These are phyloP conservation scores for Euphonia xanthogaster DNA, from an alignment of 2,797 vertebrate genomes.

Conservation along the genomic window DNA sequence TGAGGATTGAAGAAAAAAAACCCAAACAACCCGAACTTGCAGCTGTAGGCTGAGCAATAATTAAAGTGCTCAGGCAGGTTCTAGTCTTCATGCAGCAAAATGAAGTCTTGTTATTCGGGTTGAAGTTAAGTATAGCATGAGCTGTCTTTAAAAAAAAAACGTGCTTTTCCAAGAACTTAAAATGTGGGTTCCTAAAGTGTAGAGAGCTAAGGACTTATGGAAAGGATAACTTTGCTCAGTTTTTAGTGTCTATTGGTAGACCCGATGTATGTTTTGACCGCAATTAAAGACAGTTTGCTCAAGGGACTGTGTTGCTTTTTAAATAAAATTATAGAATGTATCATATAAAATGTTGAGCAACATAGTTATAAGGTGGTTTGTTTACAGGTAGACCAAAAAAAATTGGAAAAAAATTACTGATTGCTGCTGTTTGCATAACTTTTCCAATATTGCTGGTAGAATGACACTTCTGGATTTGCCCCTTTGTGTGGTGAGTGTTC, in stretches of 20 bases:
- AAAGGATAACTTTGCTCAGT: background rate
- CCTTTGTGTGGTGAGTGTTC: background rate
- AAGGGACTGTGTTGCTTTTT: background rate
- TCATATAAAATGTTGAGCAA: background rate
- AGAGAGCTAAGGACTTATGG: background rate
- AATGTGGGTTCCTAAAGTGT: background rate
- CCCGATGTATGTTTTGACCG: background rate
- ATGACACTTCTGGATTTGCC: background rate
- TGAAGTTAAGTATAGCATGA: background rate
- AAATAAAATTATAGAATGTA: background rate
- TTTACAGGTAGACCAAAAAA: background rate
- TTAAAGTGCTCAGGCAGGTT: background rate
- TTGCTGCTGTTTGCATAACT: background rate
- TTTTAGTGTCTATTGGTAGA: background rate
- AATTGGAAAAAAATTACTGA: background rate
- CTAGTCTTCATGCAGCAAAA: background rate
- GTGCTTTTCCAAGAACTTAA: background rate
- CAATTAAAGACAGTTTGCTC: background rate
- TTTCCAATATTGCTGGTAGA: background rate
- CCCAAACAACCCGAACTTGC: background rate
- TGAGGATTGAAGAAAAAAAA: background rate
- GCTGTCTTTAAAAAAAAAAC: background rate
- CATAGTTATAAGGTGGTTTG: background rate
- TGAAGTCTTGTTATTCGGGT: background rate
- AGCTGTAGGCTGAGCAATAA: background rate